Evolutionary conservation across 1,140 invertebrate genomes (phyloP).

Genomic region (Cotesia glomerata): DNA sequence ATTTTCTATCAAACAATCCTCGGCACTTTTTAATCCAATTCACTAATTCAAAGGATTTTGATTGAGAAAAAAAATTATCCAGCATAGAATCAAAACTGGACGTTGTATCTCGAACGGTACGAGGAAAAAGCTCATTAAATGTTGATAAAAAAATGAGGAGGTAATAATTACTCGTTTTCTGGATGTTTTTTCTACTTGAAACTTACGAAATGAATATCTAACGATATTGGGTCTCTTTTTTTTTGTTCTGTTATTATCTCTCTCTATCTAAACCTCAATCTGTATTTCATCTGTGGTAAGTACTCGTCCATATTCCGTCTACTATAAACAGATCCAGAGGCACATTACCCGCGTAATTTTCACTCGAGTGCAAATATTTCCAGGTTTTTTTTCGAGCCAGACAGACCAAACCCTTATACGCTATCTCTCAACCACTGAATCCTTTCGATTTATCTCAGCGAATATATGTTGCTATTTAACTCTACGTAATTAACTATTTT

Average conservation of each 20-base stretch:
- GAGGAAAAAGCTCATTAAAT: too few relatives aligned
- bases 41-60: too few relatives aligned
- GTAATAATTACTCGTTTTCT: constrained; percentile 41
- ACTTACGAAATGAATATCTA: constrained; percentile 62
- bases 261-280: constrained; percentile 16
- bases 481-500: too few relatives aligned
- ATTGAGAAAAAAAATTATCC: too few relatives aligned
- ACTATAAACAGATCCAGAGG: neutral
- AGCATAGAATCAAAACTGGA: too few relatives aligned
- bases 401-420: neutral
- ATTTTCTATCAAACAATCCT: too few relatives aligned
- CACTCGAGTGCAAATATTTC: constrained; percentile 48
- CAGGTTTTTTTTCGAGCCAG: constrained; percentile 36
- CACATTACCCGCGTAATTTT: constrained; percentile 41
- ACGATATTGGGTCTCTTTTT: constrained; percentile 54
- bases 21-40: too few relatives aligned
- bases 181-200: constrained; percentile 61
- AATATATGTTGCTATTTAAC: neutral
- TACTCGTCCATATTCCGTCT: constrained; percentile 24
- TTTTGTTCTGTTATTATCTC: constrained; percentile 8
- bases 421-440: neutral
- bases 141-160: too few relatives aligned
- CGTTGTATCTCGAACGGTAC: too few relatives aligned
- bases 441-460: neutral
- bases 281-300: constrained; percentile 22